These are phyloP conservation scores for Aix galericulata DNA, from an alignment of 2,113 vertebrate species.

Conservation along the genomic window DNA sequence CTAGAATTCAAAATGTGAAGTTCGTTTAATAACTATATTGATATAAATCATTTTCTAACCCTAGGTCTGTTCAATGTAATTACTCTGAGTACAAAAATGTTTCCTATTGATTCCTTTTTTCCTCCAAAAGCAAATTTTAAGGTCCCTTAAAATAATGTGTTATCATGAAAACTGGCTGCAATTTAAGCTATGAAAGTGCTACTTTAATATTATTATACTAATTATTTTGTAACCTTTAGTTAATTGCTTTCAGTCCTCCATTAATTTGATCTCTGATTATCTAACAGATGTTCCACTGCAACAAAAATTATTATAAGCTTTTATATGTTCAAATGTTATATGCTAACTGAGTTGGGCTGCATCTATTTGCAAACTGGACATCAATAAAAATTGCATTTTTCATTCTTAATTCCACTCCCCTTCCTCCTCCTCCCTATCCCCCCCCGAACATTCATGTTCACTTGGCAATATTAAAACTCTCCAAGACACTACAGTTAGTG, in stretches of 20 bases:
- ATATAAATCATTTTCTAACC: neutral
- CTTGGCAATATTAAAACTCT: neutral
- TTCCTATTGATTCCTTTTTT: neutral
- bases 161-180: neutral
- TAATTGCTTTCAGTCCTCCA: conserved; percentile 61
- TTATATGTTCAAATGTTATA: conserved; percentile 46
- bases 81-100: neutral
- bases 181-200: neutral
- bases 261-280: conserved; percentile 58
- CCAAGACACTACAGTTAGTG: neutral
- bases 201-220: conserved; percentile 53
- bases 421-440: neutral
- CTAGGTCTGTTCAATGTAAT: neutral
- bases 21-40: neutral
- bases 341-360: neutral
- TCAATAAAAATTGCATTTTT: neutral
- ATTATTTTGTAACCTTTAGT: conserved; percentile 63
- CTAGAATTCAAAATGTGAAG: neutral
- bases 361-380: neutral
- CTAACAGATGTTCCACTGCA: conserved; percentile 56
- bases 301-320: conserved; percentile 34
- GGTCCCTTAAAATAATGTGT: neutral
- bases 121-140: neutral
- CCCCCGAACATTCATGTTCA: neutral
- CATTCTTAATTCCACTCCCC: neutral